Evolutionary conservation across 2,888 invertebrate species (phyloP), one percentile per base, ranked within the genome.

Genomic region (Leptinotarsa tumamoca): DNA sequence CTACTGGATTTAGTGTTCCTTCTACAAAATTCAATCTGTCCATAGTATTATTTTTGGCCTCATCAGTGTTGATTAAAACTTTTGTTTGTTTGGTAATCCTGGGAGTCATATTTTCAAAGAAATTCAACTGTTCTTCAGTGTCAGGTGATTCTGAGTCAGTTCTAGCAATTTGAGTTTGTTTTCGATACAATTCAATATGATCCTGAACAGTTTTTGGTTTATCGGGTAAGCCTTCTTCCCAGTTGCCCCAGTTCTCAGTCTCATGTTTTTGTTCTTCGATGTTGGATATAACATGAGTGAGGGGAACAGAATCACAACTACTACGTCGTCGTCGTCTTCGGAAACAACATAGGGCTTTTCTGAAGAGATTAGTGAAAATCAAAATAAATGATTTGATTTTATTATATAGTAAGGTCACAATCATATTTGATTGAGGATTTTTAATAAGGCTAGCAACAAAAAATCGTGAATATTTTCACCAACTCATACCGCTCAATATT

Each of bases 31-130:
- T 84, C 70, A 86, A 81, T 71, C 85, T 80, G 78, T 81, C 84
- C 71, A 83, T 83, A 68, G 17, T 81, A 5, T 73, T 69, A 66
- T 80, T 79, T 21, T 84, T 84, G 14, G 81, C 75, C 17, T 81
- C 81, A 66, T 88, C 88, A 73, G 88, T 87, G 71, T 86, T 88
- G 43, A 92, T 86, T 71, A 91, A 87, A 68, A 92, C 84, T 86
- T 92, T 92, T 0, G 89, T 88, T 83, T 92, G 93, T 72, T 88
- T 90, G 18, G 91, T 92, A 54, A 93, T 92, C 78, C 88, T 89
- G 14, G 93, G 93, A 49, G 91, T 87, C 91, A 93, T 91, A 81
- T 92, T 91, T 83, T 91, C 90, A 81, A 93, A 92, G 80, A 92
- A 92, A 83, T 92, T 90, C 14, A 87, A 81, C 56, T 87, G 85